Base-by-base conservation (phyloP, 2,113 vertebrate species). In the Phylloscopus trochiloides region DNA sequence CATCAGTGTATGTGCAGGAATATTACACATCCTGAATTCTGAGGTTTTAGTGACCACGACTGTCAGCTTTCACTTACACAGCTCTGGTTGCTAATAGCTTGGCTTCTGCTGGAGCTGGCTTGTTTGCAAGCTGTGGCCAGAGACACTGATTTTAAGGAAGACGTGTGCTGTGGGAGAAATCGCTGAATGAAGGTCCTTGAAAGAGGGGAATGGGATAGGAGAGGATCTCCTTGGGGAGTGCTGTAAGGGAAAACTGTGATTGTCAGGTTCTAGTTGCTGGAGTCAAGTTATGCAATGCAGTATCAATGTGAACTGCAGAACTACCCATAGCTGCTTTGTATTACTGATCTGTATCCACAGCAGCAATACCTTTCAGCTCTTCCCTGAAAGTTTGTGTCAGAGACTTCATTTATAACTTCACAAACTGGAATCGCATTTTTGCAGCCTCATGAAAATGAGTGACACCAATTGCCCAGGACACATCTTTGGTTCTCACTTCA, bases 251-350 rank as follows among this genome's bases (percentile, higher is more conserved):
- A 81, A 89, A 3, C 17, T 32, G 25, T 63, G 62, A 45, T 42
- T 67, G 32, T 29, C 48, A 66, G 52, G 40, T 14, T 14, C 40
- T 40, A 14, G 34, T 59, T 71, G 36, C 47, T 63, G 36, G 42
- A 58, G 28, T 36, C 34, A 31, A 20, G 24, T 74, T 81, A n/a
- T 16, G 9, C 3, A 26, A 61, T 57, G 61, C 20, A 22, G n/a
- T 43, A 51, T 32, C 68, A 48, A 9, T 15, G 5, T 17, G 54
- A 91, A 52, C 40, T 31, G 40, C 38, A 87, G 62, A 85, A 76
- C 18, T 1, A 17, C 40, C 58, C 32, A 12, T 13, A 54, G 3
- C 1, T 2, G 1, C 21, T 16, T 10, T n/a, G 17, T 13, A 11
- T 71, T n/a, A 50, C 17, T 38, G n/a, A 58, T 65, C 66, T n/a